Evolutionary conservation across 2,113 vertebrate genomes (phyloP), one percentile per base, ranked within the genome.

Genomic region (Oryzias javanicus): DNA sequence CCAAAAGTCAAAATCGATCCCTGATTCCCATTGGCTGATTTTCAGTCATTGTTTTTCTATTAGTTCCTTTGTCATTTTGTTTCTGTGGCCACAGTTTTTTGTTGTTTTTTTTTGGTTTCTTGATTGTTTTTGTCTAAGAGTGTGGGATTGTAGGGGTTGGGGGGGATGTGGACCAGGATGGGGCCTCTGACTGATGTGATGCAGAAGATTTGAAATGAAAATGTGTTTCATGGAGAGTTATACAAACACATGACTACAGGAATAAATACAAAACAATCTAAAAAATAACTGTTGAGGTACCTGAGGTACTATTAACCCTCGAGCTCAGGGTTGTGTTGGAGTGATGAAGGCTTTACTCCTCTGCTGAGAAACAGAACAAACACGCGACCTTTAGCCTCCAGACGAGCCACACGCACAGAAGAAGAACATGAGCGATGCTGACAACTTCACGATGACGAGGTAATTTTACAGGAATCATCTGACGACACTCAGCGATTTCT

Each of bases 181-280:
- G 29, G 7, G 29, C 2, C 29, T 35, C 29, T 35, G 29, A 8
- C n/a, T 35, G 29, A 35, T 35, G 29, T 35, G 29, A 35, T 4
- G 10, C 22, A 42, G 10, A 20, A 45, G 57, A 14, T 40, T 29
- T 29, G 22, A 27, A 40, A 19, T 49, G 20, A 47, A 2, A 15
- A 16, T 90, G 87, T 87, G 89, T 82, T 89, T 67, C 22, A 74
- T 72, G 63, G 80, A 70, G 69, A 65, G 48, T 61, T 78, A 69
- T 68, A 61, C 52, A 52, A 65, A 69, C 49, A 57, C 73, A 80
- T 55, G 6, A 65, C 58, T 19, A 60, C 48, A 70, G 57, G 54
- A 65, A 75, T 54, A 18, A 49, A 55, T 49, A 47, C 4, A 24
- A 54, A 57, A 67, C 55, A 41, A 41, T 7, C 5, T 57, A 18